A percentile compares a stretch with the other conserved stretches of the same genome.
Conservation (phyloP, 2,113 vertebrate genomes). For the Chaetura pelagica region DNA sequence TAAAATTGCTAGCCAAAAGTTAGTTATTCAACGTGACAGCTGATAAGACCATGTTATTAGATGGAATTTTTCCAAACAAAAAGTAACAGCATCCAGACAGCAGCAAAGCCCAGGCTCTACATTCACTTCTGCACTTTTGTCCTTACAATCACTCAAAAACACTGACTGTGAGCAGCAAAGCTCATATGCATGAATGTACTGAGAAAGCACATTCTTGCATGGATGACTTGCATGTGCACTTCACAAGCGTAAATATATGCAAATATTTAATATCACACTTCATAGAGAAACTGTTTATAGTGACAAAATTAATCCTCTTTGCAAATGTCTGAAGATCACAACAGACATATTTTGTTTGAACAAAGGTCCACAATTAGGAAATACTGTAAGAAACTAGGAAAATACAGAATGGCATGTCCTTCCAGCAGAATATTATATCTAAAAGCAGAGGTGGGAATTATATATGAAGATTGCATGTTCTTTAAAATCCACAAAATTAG, state of each 20-base stretch:
- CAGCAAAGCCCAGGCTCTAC: not conserved
- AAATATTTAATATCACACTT: not conserved
- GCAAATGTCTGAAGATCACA: not conserved
- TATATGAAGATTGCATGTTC: not conserved
- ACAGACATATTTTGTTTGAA: not conserved
- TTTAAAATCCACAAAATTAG: not conserved
- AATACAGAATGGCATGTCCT: not conserved
- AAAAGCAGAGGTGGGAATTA: not conserved
- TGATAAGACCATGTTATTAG: not conserved
- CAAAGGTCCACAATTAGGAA: not conserved
- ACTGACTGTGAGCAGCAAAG: not conserved
- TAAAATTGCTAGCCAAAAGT: not conserved
- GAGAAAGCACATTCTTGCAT: not conserved
- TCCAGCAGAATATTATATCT: not conserved
- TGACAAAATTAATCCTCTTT: not conserved
- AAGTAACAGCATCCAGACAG: not conserved
- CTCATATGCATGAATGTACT: no score
- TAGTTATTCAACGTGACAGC: not conserved
- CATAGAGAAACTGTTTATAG: not conserved
- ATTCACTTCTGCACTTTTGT: not conserved
- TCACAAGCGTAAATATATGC: not conserved
- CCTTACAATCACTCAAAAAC: not conserved
- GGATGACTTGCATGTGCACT: not conserved
- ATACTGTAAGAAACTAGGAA: not conserved
- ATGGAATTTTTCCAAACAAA: not conserved